These are phyloP conservation scores for Berghia stephanieae DNA, from an alignment of 1,140 invertebrate genomes.

Conservation along the genomic window DNA sequence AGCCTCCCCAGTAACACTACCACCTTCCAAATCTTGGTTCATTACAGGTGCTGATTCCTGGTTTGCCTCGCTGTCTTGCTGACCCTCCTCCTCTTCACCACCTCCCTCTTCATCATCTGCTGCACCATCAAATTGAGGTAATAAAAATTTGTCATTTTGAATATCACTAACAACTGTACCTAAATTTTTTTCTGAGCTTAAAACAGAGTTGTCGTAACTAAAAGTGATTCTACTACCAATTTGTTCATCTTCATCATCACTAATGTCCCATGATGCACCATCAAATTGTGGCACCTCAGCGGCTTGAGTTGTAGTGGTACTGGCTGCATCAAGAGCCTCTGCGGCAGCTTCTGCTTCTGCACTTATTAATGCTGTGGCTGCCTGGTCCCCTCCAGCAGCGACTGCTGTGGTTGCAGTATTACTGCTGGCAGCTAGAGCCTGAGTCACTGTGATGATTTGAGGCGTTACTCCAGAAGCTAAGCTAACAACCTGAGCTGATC, in stretches of 20 bases:
- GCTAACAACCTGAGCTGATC: conserved; percentile 25
- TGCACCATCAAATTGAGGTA: conserved; percentile 27
- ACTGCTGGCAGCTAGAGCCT: conserved; percentile 14
- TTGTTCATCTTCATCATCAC: no score
- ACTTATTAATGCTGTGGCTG: conserved; percentile 32
- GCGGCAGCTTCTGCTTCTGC: conserved; percentile 28
- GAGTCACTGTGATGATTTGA: conserved; percentile 14
- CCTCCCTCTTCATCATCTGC: conserved; percentile 13
- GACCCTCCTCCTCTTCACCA: conserved; percentile 13
- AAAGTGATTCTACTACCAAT: neutral
- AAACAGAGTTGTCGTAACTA: neutral
- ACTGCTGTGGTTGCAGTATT: neutral
- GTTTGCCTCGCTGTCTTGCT: neutral
- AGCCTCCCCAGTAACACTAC: neutral
- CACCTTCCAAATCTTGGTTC: neutral
- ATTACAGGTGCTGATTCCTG: neutral
- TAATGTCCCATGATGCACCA: conserved; percentile 8
- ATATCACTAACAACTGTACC: neutral
- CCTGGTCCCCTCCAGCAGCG: conserved; percentile 27
- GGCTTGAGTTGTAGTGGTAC: conserved; percentile 30
- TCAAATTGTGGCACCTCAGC: conserved; percentile 36
- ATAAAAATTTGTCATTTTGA: neutral
- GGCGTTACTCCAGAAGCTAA: conserved; percentile 22
- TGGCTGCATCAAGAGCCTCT: conserved; percentile 26
- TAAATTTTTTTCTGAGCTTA: neutral